Evolutionary conservation across 1,140 invertebrate genomes (phyloP), one percentile per base, ranked within the genome.

Genomic region (Magallana angulata): DNA sequence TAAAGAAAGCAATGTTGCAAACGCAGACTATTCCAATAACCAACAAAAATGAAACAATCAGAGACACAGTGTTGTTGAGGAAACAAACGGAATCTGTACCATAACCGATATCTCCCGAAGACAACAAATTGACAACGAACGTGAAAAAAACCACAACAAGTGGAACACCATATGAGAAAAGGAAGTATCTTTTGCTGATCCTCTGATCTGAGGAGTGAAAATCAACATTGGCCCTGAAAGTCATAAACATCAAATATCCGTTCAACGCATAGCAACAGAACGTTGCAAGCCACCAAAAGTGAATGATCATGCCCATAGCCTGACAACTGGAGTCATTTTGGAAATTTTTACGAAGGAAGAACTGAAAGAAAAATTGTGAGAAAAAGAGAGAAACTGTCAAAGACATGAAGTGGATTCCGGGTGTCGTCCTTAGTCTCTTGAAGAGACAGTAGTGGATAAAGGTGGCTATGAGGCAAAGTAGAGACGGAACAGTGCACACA

Each of bases 331-430:
- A 0, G 68, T 76, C 68, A 8, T 30, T 12, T 30, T 76, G 68
- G 68, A 30, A 76, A 76, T 76, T 30, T 76, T 76, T 76, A 30
- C 68, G 24, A 76, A 76, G 68, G 7, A 76, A 76, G 36, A 76
- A 76, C 24, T 76, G 68, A 14, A 76, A 76, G 68, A 76, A 76
- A 76, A 76, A 76, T 7, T 76, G 68, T 30, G 68, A 76, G 68
- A 76, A 76, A 36, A 76, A 76, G 11, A 76, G 24, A 3, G 68
- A 76, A 76, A 76, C 68, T 30, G 24, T 76, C 3, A 76, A 24
- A 7, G 68, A 76, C 68, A 76, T 76, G 24, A 76, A 8, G 8
- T 76, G 68, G 3, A 76, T 76, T 24, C 68, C 68, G 18, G 18
- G 18, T 4, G 24, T 30, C 14, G 68, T 76, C 4, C 68, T 18